Evolutionary conservation across 2,797 vertebrate species (phyloP).

Genomic region (Tapirus indicus): DNA sequence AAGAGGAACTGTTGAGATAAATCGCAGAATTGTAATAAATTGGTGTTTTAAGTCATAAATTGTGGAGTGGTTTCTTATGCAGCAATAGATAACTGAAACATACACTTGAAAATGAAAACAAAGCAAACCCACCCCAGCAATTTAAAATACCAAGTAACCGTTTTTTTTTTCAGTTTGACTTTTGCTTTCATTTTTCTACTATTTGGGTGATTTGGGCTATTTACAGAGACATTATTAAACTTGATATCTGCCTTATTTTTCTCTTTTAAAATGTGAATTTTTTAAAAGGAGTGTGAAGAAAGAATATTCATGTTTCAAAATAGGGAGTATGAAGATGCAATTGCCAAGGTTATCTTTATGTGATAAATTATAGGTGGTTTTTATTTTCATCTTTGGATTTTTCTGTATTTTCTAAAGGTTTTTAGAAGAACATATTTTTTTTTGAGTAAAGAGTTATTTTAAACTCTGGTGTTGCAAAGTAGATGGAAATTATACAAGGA

Average conservation of each 20-base stretch:
- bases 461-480: background rate
- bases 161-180: background rate
- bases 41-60: background rate
- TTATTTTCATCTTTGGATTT: conserved; percentile 43
- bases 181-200: background rate
- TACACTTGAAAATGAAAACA: background rate
- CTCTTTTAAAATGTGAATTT: background rate
- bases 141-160: background rate
- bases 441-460: conserved; percentile 37
- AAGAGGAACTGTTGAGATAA: background rate
- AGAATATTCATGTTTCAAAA: background rate
- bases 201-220: background rate
- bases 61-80: background rate
- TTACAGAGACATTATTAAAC: background rate
- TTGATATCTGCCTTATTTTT: background rate
- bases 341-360: background rate
- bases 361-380: background rate
- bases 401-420: conserved; percentile 14
- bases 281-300: background rate
- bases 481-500: background rate
- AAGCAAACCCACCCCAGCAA: background rate
- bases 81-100: background rate
- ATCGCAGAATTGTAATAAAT: background rate
- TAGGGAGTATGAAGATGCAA: background rate
- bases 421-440: conserved; percentile 28